Percentiles rank a stretch among this genome's conserved stretches.
These are phyloP conservation scores for Malthinus flaveolus DNA, from an alignment of 2,888 invertebrate species.

Conservation along the genomic window DNA sequence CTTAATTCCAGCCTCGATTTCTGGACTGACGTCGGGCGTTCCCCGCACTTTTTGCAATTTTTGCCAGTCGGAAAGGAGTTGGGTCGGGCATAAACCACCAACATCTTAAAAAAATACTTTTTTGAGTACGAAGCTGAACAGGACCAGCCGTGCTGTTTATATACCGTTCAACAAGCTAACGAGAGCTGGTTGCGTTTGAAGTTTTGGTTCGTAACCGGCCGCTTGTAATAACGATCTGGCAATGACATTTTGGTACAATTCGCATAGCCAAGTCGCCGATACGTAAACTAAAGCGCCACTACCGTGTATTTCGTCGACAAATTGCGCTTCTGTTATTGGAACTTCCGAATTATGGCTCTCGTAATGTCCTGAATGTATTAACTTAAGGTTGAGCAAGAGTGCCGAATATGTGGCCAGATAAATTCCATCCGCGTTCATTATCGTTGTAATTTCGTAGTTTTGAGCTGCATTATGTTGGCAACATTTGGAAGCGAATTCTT, in stretches of 20 bases:
- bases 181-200: conserved; percentile 64
- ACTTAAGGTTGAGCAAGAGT: conserved; percentile 77
- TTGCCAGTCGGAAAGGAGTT: conserved; percentile 86
- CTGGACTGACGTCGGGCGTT: conserved; percentile 68
- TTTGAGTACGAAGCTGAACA: too few relatives aligned
- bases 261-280: conserved; percentile 91
- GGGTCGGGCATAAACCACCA: conserved; percentile 80
- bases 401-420: conserved; percentile 90
- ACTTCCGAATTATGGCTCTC: conserved; percentile 54
- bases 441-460: conserved; percentile 68
- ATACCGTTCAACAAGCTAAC: conserved; percentile 76
- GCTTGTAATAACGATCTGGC: conserved; percentile 71
- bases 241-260: conserved; percentile 86
- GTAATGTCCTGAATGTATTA: conserved; percentile 78
- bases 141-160: too few relatives aligned
- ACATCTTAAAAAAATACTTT: conserved; percentile 64
- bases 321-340: conserved; percentile 80
- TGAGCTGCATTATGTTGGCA: conserved; percentile 78
- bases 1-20: conserved; percentile 78
- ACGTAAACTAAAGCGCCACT: conserved; percentile 91
- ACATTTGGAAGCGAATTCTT: conserved; percentile 89
- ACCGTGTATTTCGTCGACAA: conserved; percentile 89
- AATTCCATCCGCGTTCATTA: conserved; percentile 94
- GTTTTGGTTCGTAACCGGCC: conserved; percentile 66
- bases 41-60: conserved; percentile 76